These are phyloP conservation scores for Mythimna loreyi DNA, from an alignment of 2,888 invertebrate genomes.

Conservation along the genomic window DNA sequence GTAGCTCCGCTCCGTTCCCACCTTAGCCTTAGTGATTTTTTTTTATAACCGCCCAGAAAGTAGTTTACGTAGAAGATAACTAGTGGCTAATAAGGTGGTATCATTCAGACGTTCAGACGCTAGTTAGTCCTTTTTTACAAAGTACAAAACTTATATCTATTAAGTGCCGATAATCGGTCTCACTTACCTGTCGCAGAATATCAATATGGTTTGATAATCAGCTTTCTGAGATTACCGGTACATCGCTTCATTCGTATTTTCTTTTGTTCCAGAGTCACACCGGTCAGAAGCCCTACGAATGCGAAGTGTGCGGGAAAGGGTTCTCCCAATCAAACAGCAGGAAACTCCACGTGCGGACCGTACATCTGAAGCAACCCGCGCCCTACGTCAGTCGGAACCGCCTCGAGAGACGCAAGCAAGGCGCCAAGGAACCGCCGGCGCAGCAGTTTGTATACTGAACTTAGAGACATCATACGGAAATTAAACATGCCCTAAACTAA, in stretches of 20 bases:
- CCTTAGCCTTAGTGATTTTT: too few species aligned
- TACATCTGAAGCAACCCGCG: conserved; percentile 74
- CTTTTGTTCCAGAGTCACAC: conserved; percentile 67
- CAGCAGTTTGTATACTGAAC: conserved; percentile 33
- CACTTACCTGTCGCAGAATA: too few species aligned
- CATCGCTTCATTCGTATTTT: background rate
- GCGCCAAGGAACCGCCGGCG: conserved; percentile 17
- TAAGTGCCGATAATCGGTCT: too few species aligned
- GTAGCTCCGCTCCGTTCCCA: too few species aligned
- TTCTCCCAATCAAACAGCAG: conserved; percentile 74
- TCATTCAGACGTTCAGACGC: too few species aligned
- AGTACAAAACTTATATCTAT: too few species aligned
- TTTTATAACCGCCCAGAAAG: too few species aligned
- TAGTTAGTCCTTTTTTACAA: too few species aligned
- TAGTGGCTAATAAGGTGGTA: too few species aligned
- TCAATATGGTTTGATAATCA: too few species aligned
- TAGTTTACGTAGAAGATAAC: too few species aligned
- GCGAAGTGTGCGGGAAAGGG: conserved; percentile 71
- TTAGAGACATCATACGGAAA: background rate
- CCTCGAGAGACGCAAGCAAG: conserved; percentile 47
- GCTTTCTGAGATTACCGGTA: too few species aligned
- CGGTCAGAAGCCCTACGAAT: conserved; percentile 65
- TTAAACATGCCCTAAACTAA: background rate
- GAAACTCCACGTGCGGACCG: conserved; percentile 73
- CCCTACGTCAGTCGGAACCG: conserved; percentile 77